phyloP scores from a whole-genome alignment of 2,888 invertebrate species.

The Limnephilus lunatus region DNA sequence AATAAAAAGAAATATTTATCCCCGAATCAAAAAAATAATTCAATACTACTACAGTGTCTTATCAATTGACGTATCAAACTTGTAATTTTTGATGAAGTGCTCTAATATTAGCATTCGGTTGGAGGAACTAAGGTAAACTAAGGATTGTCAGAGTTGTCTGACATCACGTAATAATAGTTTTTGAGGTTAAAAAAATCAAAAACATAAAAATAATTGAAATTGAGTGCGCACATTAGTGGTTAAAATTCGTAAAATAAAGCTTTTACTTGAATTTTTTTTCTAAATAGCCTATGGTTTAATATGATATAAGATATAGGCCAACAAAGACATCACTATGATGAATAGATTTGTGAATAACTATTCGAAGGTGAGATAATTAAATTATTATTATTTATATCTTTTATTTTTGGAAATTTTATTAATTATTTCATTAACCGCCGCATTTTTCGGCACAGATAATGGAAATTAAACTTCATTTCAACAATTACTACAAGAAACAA shows the following conservation, averaged over 20 bases:
- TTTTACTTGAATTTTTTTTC: neutral
- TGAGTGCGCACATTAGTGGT: neutral
- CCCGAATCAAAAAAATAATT: neutral
- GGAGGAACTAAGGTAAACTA: neutral
- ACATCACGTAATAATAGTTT: conserved; percentile 43
- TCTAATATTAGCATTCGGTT: neutral
- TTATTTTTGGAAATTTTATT: neutral
- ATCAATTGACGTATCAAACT: neutral
- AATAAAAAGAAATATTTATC: conserved; percentile 4
- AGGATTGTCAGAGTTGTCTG: neutral
- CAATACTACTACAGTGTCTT: neutral
- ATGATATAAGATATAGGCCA: neutral
- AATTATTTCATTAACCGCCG: too few species aligned
- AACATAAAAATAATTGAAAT: neutral
- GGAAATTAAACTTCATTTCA: too few species aligned
- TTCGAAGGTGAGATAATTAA: neutral
- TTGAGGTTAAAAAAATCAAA: conserved; percentile 28
- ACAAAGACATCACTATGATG: neutral
- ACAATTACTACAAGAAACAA: too few species aligned
- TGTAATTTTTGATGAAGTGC: conserved; percentile 15
- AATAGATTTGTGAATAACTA: neutral
- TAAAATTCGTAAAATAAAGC: neutral
- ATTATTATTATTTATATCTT: too few species aligned
- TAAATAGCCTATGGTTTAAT: neutral
- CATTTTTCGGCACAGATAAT: too few species aligned